phyloP scores from a whole-genome alignment of 2,888 invertebrate genomes.

The Oxystoma pomonae region DNA sequence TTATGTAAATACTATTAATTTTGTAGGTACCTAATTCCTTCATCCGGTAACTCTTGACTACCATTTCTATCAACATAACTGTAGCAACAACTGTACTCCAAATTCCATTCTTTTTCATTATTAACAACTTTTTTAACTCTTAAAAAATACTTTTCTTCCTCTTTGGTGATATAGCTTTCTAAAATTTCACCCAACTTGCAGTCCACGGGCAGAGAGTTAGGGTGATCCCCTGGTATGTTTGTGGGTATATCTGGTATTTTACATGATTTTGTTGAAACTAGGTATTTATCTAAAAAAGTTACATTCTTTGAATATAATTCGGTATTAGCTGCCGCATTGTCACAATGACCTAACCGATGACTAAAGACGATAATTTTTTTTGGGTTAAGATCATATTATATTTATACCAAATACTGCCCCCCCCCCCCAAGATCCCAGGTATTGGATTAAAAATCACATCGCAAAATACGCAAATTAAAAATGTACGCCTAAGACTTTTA shows the following conservation, averaged over 20 bases:
- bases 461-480: too few species aligned
- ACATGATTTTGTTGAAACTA: slow-evolving; percentile 32
- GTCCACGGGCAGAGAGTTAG: slow-evolving; percentile 14
- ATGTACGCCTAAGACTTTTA: too few species aligned
- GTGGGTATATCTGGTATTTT: slow-evolving; percentile 32
- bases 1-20: too few species aligned
- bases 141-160: slow-evolving; percentile 3
- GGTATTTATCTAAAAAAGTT: slow-evolving; percentile 18
- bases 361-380: too few species aligned
- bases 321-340: too few species aligned
- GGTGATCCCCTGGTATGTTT: slow-evolving; percentile 25
- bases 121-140: not conserved
- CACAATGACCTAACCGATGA: too few species aligned
- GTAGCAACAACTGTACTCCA: slow-evolving; percentile 31
- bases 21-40: slow-evolving; percentile 27
- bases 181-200: not conserved
- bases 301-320: too few species aligned
- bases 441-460: too few species aligned
- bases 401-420: too few species aligned
- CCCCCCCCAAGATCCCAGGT: too few species aligned
- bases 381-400: too few species aligned
- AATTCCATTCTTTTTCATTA: not conserved
- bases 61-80: slow-evolving; percentile 31
- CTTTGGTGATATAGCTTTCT: slow-evolving; percentile 14
- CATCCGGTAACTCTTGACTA: slow-evolving; percentile 26